A percentile compares a stretch with the other conserved stretches of the same genome.
Conservation (phyloP, 2,797 vertebrate species). For the Danio kyathit region DNA sequence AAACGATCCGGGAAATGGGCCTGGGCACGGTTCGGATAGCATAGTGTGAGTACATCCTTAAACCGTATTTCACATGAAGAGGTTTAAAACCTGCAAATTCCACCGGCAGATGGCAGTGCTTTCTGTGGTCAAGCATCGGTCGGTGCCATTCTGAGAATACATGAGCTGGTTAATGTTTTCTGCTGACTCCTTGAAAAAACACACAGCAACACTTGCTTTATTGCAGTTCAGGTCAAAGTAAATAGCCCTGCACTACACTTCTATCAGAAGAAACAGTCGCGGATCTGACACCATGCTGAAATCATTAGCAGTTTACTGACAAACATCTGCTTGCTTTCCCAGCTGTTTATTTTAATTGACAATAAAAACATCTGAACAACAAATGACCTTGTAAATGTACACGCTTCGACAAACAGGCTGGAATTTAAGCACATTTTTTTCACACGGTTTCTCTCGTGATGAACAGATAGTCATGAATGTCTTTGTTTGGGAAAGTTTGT, state of each 20-base stretch:
- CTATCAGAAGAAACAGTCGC: background rate
- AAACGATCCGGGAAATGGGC: no score
- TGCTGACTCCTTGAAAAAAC: background rate
- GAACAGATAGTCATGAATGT: conserved; percentile 57
- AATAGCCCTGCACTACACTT: background rate
- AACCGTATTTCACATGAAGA: no score
- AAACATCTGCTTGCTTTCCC: conserved; percentile 32
- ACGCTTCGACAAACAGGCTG: conserved; percentile 65
- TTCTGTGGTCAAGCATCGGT: no score
- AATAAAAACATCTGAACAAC: conserved; percentile 69
- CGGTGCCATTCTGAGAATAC: no score
- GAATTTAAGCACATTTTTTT: conserved; percentile 48
- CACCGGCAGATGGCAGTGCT: background rate
- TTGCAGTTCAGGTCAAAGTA: background rate
- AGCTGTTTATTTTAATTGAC: conserved; percentile 72
- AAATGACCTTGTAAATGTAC: conserved; percentile 70
- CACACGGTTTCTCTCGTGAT: conserved; percentile 54
- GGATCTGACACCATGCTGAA: background rate
- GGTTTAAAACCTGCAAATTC: background rate
- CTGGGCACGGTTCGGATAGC: no score
- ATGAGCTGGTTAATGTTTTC: background rate
- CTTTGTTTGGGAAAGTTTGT: conserved; percentile 29
- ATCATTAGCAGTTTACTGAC: conserved; percentile 23
- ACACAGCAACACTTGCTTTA: background rate
- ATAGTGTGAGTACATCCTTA: no score